Evolutionary conservation across 2,797 vertebrate species (phyloP), one percentile per base, ranked within the genome.

Genomic region (Morelia viridis): DNA sequence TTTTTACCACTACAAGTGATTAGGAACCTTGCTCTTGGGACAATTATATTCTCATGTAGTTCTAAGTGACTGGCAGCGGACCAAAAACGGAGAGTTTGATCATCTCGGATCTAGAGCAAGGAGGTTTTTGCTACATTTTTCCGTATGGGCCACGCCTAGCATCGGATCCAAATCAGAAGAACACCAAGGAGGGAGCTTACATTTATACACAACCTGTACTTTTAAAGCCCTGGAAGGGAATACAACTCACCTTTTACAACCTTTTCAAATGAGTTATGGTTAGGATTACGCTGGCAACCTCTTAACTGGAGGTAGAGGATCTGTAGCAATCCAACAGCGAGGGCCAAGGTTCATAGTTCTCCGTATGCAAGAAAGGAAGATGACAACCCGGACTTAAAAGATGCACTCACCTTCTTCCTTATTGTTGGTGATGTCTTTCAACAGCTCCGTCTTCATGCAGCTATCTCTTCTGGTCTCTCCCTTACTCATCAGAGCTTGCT

Each of bases 401-500:
- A 94, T 87, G n/a, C 89, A 93, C 97, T 98, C 95, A 98, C 98
- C 98, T 96, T 98, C 98, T 86, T 98, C 98, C 95, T 97, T 97
- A 93, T 97, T 97, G 96, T 97, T 97, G 90, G 96, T 96, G 93
- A 98, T 96, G 90, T 98, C 97, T 94, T 98, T 97, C 90, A 98
- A 97, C 95, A 98, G 97, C 91, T 99, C 99, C 31, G 98, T 98
- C 96, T 98, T 98, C 96, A 98, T 96, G 91, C 97, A 97, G 94
- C 97, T 96, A 93, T 97, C 98, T 94, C 97, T 98, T 96, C 98
- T 98, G 93, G 97, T 92, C 93, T 98, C 98, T 94, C 97, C 98
- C 95, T 98, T 98, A 96, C 97, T 98, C 96, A 98, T 97, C 98
- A 98, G 97, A 97, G 98, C 95, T 96, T 98, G 98, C 98, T 98